phyloP scores from a whole-genome alignment of 2,797 vertebrate species.

The Fistularia commersonii region DNA sequence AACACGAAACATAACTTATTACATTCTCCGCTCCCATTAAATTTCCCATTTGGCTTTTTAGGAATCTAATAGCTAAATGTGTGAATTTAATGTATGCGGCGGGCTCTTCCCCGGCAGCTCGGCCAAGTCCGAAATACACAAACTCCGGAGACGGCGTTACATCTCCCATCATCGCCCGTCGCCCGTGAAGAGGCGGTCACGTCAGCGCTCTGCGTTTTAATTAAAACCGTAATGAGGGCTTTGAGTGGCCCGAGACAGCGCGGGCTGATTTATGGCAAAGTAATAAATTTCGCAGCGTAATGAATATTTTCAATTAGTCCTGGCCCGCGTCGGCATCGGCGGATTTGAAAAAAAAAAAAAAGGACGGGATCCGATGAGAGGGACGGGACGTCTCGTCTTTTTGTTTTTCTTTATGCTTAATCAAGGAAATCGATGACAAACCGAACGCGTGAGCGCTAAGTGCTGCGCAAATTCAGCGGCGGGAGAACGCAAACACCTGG shows the following conservation, averaged over 20 bases:
- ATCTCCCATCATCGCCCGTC: no score
- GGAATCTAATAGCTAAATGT: neutral
- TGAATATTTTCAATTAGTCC: conserved; percentile 51
- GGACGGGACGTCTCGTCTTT: neutral
- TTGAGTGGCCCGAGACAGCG: conserved; percentile 32
- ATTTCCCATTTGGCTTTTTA: neutral
- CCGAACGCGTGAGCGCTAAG: neutral
- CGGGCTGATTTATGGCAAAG: conserved; percentile 46
- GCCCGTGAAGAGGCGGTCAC: no score
- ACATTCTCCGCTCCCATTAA: neutral
- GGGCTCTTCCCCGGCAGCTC: no score
- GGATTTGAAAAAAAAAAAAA: neutral
- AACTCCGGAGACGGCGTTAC: no score
- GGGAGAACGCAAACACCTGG: conserved; percentile 10
- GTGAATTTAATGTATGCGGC: conserved; percentile 8
- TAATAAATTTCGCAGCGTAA: conserved; percentile 52
- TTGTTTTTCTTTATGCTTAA: neutral
- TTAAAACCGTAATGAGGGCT: conserved; percentile 45
- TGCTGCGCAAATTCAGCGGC: conserved; percentile 12
- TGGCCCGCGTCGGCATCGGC: neutral
- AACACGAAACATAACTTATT: conserved; percentile 4
- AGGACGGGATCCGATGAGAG: conserved; percentile 2
- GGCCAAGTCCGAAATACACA: no score
- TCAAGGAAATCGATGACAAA: no score
- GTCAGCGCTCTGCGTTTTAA: conserved; percentile 27